These are phyloP conservation scores for Perccottus glenii DNA, from an alignment of 2,113 vertebrate species.

Conservation along the genomic window DNA sequence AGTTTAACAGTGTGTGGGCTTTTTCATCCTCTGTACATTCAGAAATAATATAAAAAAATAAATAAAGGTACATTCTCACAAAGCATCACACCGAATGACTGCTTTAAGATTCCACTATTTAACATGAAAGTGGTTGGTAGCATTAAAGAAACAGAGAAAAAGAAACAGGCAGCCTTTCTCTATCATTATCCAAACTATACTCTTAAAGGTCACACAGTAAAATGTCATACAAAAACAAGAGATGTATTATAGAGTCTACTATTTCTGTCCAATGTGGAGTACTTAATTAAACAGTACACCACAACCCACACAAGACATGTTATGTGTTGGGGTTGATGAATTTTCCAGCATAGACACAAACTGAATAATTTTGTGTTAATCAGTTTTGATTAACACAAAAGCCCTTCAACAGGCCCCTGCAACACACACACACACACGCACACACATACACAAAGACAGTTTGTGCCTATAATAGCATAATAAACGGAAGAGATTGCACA, in stretches of 20 bases:
- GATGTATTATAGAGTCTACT: neutral
- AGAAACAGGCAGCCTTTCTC: too few relatives aligned
- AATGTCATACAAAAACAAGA: conserved; percentile 3
- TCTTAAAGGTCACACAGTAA: neutral
- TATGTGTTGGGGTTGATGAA: neutral
- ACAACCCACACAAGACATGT: neutral
- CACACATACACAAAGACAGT: conserved; percentile 68
- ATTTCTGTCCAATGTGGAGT: conserved; percentile 1
- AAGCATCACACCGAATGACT: neutral
- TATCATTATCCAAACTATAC: neutral
- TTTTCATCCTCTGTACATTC: too few relatives aligned
- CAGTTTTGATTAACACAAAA: conserved; percentile 29
- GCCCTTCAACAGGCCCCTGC: conserved; percentile 34
- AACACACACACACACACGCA: conserved; percentile 47
- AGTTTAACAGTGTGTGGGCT: too few relatives aligned
- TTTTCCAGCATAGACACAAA: neutral
- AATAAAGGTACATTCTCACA: neutral
- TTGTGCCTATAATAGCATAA: conserved; percentile 86
- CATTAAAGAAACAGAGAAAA: too few relatives aligned
- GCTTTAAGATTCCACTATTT: neutral
- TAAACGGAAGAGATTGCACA: conserved; percentile 86
- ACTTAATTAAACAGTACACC: neutral
- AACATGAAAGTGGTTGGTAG: too few relatives aligned
- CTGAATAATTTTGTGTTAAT: conserved; percentile 24
- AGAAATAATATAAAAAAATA: too few relatives aligned